Evolutionary conservation across 2,113 vertebrate genomes (phyloP), one percentile per base, ranked within the genome.

Genomic region (Sylvietta virens): DNA sequence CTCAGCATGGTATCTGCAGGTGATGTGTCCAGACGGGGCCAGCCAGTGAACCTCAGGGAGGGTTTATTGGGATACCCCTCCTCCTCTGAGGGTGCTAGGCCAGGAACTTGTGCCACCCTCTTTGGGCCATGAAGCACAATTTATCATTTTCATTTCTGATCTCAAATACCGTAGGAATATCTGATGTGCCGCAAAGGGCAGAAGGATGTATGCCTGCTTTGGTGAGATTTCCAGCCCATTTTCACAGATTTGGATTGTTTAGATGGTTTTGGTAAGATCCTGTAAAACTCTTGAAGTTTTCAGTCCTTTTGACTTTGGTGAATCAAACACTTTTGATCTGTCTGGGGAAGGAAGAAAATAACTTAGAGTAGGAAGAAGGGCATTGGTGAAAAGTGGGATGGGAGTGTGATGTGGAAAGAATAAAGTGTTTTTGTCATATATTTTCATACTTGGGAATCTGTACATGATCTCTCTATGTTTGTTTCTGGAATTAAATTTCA

Each of bases 71-170:
- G 58, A 21, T 15, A 15, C 1, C 4, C 16, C 15, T 42, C 17
- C 13, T 73, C 5, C 45, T 14, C 53, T 20, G 28, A 53, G 19
- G 11, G 1, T 48, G 28, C 5, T 33, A 60, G 60, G 21, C 17
- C 35, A 37, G 31, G 19, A 30, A 35, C 0, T 0, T 26, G 22
- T 35, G 13, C 13, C 57, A 8, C 5, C 27, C 7, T 61, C 50
- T 86, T 21, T 42, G 61, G 39, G 50, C 47, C 11, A 37, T 0
- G 3, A 39, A 81, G 17, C 10, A 56, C 27, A 42, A 9, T 31
- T 81, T 62, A 21, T 45, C 6, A 26, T 89, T 88, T 77, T 37
- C 2, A 7, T 65, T 72, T 24, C 40, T 88, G 31, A 44, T 53
- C 22, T 79, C 61, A 84, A 81, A 72, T 45, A 28, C 19, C 30